These are phyloP conservation scores for Scomber colias DNA, from an alignment of 2,113 vertebrate genomes.

Conservation along the genomic window DNA sequence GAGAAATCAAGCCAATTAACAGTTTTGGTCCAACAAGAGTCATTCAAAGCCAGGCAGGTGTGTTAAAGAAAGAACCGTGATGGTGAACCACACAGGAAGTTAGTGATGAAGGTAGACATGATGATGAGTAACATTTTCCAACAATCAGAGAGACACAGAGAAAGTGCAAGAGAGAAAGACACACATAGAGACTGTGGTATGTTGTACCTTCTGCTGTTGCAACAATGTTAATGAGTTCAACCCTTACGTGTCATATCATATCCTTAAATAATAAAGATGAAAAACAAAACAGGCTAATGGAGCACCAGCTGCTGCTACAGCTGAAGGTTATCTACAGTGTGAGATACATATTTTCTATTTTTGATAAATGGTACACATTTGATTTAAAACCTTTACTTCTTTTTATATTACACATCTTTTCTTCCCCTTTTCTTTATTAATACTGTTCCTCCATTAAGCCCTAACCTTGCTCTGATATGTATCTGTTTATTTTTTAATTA, in stretches of 20 bases:
- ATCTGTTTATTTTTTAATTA: neutral
- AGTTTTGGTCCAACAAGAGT: conserved; percentile 2
- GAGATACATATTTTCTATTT: too few relatives aligned
- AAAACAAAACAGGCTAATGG: neutral
- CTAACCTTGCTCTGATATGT: neutral
- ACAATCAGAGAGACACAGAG: conserved; percentile 6
- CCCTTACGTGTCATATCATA: neutral
- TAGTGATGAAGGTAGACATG: conserved; percentile 2
- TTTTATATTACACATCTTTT: neutral
- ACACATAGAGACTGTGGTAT: conserved; percentile 11
- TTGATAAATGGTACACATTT: neutral
- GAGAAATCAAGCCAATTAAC: conserved; percentile 20
- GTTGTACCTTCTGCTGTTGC: neutral
- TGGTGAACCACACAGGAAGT: conserved; percentile 7
- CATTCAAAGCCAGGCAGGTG: conserved; percentile 48
- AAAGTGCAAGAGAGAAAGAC: conserved; percentile 13
- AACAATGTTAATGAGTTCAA: neutral
- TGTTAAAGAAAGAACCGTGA: conserved; percentile 14
- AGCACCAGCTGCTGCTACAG: neutral
- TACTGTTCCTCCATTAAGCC: neutral
- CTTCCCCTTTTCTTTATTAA: neutral
- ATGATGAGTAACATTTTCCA: conserved; percentile 20
- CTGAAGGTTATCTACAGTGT: neutral
- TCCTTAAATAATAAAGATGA: neutral
- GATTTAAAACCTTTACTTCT: too few relatives aligned